Evolutionary conservation across 2,113 vertebrate species (phyloP), one percentile per base, ranked within the genome.

Genomic region (Microtus oregoni): DNA sequence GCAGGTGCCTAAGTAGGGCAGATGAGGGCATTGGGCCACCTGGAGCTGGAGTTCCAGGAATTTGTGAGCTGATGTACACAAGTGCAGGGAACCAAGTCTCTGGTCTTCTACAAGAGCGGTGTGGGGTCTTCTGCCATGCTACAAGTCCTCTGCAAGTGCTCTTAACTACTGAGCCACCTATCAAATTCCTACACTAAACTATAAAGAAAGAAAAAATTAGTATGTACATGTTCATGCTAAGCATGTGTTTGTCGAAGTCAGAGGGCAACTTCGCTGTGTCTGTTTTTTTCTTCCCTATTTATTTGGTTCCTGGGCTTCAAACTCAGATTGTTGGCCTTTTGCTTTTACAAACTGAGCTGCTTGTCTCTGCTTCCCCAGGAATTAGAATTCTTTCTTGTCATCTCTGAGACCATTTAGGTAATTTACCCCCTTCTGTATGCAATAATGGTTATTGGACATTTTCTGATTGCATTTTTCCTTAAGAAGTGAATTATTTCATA

Each of bases 401-500:
- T 77, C 3, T 91, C 24, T 89, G 75, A 90, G 44, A 90, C 77
- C 73, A 75, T 32, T 83, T 77, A 75, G 75, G 11, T 81, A 32
- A 87, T 83, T 89, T 85, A 38, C 78, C 20, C 0, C 3, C 11
- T 92, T 96, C 83, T 92, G 86, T 19, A 4, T 76, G 7, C 20
- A 86, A 44, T 4, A 83, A 26, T 26, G 5, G 8, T 58, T 96
- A 35, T 61, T 91, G 41, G 52, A 79, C 82, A 61, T 76, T 93
- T 79, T 72, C 82, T 92, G 38, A 76, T 83, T 78, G 67, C 26
- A 1, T 38, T 35, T 13, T 83, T 22, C 10, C 55, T 28, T 41
- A 95, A 95, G 58, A 91, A 75, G 58, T 86, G 19, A 86, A 89
- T 94, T 90, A 6, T 11, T 94, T 79, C 44, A n/a, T 50, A 86